Evolutionary conservation across 1,140 invertebrate species (phyloP), one percentile per base, ranked within the genome.

Genomic region (Metaphire vulgaris): DNA sequence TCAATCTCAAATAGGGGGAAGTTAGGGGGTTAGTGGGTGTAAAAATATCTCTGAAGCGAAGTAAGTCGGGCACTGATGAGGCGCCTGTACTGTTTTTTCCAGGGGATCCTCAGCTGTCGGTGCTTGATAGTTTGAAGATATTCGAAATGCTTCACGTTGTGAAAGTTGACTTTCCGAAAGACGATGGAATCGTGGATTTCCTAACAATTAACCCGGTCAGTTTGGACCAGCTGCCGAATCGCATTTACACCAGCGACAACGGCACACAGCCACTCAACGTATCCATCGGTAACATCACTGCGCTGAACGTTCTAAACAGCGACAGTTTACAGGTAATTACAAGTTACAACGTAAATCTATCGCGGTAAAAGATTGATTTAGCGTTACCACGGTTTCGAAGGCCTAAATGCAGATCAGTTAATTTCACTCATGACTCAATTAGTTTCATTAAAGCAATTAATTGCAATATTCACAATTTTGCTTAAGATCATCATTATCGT

Each of bases 111-210:
- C 79, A 79, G 69, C 71, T 81, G 16, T 81, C 81, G 15, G 72
- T 81, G 6, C 41, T 81, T n/a, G 81, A 81, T 28, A 34, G 67
- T 28, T 16, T 81, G 0, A 74, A 74, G 29, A 80, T 79, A 34
- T 78, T 80, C 76, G 80, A 81, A 69, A 67, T 81, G 0, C 33
- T 81, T 32, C 79, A 81, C 64, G 21, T 77, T 6, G 80, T 81
- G 21, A 65, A 76, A 69, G 75, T 79, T 33, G 77, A 80, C 28
- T 26, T 31, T 74, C 75, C 79, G 28, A 71, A 74, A 15, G 74
- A 78, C 34, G 80, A 81, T 69, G 66, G 30, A 12, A 30, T 79
- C 15, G 77, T 78, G 66, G 80, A 81, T 72, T 81, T 80, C 74
- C 73, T 81, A 26, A 78, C 79, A 26, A 78, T 80, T 74, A 77